A percentile compares a stretch with the other conserved stretches of the same genome.
Conservation (phyloP, 2,113 vertebrate genomes). For the Gobius niger region DNA sequence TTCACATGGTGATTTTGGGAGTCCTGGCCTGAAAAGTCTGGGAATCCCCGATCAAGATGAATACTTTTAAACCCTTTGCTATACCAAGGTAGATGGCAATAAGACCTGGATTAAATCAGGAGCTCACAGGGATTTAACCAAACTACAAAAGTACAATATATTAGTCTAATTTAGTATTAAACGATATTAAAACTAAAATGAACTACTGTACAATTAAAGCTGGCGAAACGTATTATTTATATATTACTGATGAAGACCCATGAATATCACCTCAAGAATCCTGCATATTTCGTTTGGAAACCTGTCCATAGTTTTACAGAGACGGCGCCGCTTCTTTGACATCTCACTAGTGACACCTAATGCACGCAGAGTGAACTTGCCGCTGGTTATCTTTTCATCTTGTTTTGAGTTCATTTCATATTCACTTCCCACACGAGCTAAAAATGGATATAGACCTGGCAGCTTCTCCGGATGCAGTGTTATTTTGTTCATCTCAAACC, state of each 20-base stretch:
- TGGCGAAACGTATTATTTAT: too few species aligned
- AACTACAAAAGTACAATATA: too few species aligned
- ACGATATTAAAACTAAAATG: too few species aligned
- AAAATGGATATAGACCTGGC: constrained; percentile 41
- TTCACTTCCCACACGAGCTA: constrained; percentile 36
- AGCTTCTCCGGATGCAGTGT: constrained; percentile 24
- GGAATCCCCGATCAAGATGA: not conserved
- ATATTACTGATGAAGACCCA: too few species aligned
- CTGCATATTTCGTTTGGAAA: not conserved
- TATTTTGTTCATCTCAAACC: constrained; percentile 24
- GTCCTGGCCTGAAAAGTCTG: too few species aligned
- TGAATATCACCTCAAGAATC: too few species aligned
- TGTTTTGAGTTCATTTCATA: constrained; percentile 34
- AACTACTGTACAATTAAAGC: too few species aligned
- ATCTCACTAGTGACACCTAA: constrained; percentile 71
- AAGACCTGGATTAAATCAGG: not conserved
- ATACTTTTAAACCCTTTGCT: too few species aligned
- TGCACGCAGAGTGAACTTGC: constrained; percentile 45
- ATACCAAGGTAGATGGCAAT: too few species aligned
- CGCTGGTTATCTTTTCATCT: constrained; percentile 24
- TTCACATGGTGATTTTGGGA: too few species aligned
- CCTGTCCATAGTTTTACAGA: not conserved
- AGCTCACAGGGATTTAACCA: too few species aligned
- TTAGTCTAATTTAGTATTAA: too few species aligned
- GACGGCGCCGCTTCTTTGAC: constrained; percentile 10